Base-by-base conservation (phyloP, 2,888 invertebrate genomes). In the Platypus cylindrus region DNA sequence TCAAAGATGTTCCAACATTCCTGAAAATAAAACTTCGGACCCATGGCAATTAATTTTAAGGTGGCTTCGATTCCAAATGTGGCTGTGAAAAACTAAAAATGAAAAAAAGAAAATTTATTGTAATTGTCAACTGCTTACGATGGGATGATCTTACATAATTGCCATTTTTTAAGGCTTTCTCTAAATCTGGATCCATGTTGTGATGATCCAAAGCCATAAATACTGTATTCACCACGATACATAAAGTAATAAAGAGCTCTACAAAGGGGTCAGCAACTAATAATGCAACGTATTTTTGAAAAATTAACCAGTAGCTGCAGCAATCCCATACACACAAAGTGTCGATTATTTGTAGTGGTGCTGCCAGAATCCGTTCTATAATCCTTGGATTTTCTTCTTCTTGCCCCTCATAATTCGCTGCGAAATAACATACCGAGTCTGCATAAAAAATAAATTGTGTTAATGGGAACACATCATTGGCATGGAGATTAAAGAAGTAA, bases 1-100 rank as follows among this genome's bases (percentile, higher is more conserved):
- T 97, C 95, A 66, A 97, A 97, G 58, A 91, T 87, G 66, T 97
- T 97, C 95, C 95, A 97, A 49, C 91, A 90, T 64, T 93, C 93
- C 73, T 90, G 89, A 69, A 97, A 93, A 67, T 95, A 97, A 67
- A 73, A 87, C 61, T 91, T 86, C 40, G 95, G 93, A 66, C 90
- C 93, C 84, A 95, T 87, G 32, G 95, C 95, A 59, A 93, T 77
- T 53, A 97, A 70, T 65, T 97, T 97, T 65, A 93, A 68, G 44
- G 80, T 76, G 20, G 91, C 91, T 74, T 95, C 95, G 59, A 90
- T 85, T 49, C 86, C 90, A 62, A 95, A 95, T 44, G 94, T 94
- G 45, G 89, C 87, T 41, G 94, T 94, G 70, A 95, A 95, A 70
- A 95, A 91, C 94, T 95, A 67, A 12, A 70, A 69, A 8, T 15